These are phyloP conservation scores for Xerus inauris DNA, from an alignment of 2,113 vertebrate genomes.

Conservation along the genomic window DNA sequence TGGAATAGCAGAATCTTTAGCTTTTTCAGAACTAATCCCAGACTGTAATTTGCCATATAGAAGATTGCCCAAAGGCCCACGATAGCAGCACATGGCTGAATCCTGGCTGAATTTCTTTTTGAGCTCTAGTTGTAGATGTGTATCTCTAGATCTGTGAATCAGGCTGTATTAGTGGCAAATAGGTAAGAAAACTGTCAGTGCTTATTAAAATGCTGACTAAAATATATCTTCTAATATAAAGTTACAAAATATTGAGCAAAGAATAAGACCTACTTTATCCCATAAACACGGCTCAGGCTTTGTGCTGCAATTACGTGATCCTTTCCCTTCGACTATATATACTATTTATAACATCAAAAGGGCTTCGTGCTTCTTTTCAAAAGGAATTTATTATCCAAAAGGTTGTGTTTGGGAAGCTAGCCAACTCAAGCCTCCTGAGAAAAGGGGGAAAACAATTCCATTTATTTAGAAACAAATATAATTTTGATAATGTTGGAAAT, in stretches of 20 bases:
- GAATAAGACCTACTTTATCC: neutral
- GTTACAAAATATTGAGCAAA: neutral
- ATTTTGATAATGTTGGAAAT: conserved; percentile 47
- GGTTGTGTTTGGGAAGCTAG: conserved; percentile 62
- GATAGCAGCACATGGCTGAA: conserved; percentile 15
- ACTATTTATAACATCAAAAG: conserved; percentile 72
- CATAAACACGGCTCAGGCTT: neutral
- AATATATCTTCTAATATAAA: conserved; percentile 49
- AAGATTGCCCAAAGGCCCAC: neutral
- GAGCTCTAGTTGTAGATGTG: neutral
- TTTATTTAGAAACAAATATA: conserved; percentile 63
- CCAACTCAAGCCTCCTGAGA: conserved; percentile 36
- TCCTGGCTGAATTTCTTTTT: conserved; percentile 50
- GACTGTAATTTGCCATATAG: conserved; percentile 14
- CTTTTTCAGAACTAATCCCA: conserved; percentile 27
- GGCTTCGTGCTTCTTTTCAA: conserved; percentile 54
- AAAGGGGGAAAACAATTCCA: conserved; percentile 26
- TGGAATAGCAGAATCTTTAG: conserved; percentile 50
- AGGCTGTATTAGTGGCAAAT: neutral
- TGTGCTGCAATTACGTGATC: conserved; percentile 2
- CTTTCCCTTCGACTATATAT: conserved; percentile 10
- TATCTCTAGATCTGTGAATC: conserved; percentile 4
- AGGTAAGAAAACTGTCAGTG: neutral
- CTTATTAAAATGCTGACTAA: conserved; percentile 62
- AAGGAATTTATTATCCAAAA: conserved; percentile 75